Evolutionary conservation across 2,888 invertebrate species (phyloP), one percentile per base, ranked within the genome.

Genomic region (Plusia festucae): DNA sequence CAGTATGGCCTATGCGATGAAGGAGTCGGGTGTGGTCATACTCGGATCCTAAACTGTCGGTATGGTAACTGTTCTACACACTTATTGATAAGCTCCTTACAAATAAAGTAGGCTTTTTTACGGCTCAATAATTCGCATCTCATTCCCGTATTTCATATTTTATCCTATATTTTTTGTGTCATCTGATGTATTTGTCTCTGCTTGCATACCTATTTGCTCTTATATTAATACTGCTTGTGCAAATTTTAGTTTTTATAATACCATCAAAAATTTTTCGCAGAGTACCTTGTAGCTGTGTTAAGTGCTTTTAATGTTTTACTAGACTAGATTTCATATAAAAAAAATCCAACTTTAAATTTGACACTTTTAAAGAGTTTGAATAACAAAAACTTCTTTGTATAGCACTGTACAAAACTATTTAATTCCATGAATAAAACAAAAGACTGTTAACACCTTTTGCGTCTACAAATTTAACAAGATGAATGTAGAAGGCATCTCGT

Each of bases 401-500:
- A 5, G 3, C 40, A 40, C 20, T 9, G 2, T 20, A 11, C 18
- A 2, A 49, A 49, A 49, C 11, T 49, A 49, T 49, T 49, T 18
- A 20, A 49, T 30, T 58, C 27, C 20, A 15, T 18, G 30, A 53
- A 52, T 30, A 13, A 8, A 44, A 51, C 51, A 34, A 59, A 30
- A 52, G 16, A 59, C 53, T 30, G 58, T 60, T 60, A 65, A 54
- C 34, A 13, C 71, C 71, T 60, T 67, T 52, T 66, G 58, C n/a
- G 65, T 52, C 44, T 24, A 82, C 66, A 68, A 79, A 78, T 77
- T 76, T 55, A 72, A 77, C 71, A 76, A 77, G 74, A 78, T 66
- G 57, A 76, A 84, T 77, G 69, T 65, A 64, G 59, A 61, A 67
- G 76, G 73, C 76, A 81, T 79, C 75, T 72, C 65, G 70, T 69